These are phyloP conservation scores for Xerus inauris DNA, from an alignment of 2,113 vertebrate genomes.

Conservation along the genomic window DNA sequence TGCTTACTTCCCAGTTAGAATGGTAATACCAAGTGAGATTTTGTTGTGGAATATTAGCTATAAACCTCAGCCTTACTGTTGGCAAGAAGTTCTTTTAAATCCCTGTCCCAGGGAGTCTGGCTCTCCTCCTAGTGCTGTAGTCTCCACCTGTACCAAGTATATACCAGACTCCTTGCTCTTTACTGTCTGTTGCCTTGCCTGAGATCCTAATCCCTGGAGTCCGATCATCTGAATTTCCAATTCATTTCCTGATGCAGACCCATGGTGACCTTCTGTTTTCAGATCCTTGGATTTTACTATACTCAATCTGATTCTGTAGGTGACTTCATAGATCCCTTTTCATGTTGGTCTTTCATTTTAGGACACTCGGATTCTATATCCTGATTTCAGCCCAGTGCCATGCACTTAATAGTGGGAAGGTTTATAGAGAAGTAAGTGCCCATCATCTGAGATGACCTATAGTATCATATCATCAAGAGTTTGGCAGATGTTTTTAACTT, in stretches of 20 bases:
- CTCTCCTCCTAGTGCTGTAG: background rate
- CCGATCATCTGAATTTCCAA: background rate
- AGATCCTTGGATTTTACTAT: background rate
- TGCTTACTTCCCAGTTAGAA: background rate
- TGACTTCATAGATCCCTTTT: background rate
- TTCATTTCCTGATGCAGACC: background rate
- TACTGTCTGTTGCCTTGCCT: background rate
- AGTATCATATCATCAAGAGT: background rate
- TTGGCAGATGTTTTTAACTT: background rate
- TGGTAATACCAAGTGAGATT: background rate
- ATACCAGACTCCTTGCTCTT: background rate
- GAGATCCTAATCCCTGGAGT: background rate
- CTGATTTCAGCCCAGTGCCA: background rate
- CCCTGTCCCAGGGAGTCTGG: background rate
- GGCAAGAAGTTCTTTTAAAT: background rate
- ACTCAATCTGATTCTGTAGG: background rate
- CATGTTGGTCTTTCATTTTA: background rate
- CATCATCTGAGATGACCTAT: background rate
- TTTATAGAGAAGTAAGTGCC: background rate
- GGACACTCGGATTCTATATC: background rate
- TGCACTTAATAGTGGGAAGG: background rate
- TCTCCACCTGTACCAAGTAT: background rate
- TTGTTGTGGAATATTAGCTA: background rate
- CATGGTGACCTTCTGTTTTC: background rate
- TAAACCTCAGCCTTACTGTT: background rate